Evolutionary conservation across 2,888 invertebrate species (phyloP).

Genomic region (Caenorhabditis virilis): DNA sequence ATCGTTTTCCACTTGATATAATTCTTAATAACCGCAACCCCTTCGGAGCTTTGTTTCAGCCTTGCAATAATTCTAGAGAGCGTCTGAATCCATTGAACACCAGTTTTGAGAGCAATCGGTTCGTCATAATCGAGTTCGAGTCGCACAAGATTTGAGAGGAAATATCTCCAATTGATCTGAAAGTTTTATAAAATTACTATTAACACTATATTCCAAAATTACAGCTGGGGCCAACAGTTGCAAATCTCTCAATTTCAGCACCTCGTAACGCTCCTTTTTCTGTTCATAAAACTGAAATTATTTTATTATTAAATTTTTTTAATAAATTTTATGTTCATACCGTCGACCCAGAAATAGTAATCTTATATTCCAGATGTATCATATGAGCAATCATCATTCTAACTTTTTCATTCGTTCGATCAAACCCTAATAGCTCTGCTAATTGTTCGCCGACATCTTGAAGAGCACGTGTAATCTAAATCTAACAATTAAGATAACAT

Average conservation of each 20-base stretch:
- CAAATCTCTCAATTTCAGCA: constrained; percentile 29
- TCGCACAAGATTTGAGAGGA: constrained; percentile 34
- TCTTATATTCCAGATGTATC: constrained; percentile 45
- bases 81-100: constrained; percentile 37
- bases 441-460: constrained; percentile 38
- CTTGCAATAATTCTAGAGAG: constrained; percentile 31
- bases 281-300: constrained; percentile 31
- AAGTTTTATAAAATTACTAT: constrained; percentile 6
- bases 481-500: not conserved
- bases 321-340: constrained; percentile 8
- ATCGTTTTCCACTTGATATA: constrained; percentile 46
- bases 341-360: constrained; percentile 38
- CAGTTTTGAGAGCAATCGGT: constrained; percentile 42
- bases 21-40: constrained; percentile 37
- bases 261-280: constrained; percentile 42
- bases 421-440: constrained; percentile 32
- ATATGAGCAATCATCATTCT: constrained; percentile 42
- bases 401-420: constrained; percentile 20
- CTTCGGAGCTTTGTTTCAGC: constrained; percentile 17
- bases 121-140: constrained; percentile 26
- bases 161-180: constrained; percentile 48
- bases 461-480: constrained; percentile 13
- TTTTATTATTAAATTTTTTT: not conserved
- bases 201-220: no score
- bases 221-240: constrained; percentile 42